phyloP scores from a whole-genome alignment of 2,888 invertebrate species.

The Eubasilissa splendida region DNA sequence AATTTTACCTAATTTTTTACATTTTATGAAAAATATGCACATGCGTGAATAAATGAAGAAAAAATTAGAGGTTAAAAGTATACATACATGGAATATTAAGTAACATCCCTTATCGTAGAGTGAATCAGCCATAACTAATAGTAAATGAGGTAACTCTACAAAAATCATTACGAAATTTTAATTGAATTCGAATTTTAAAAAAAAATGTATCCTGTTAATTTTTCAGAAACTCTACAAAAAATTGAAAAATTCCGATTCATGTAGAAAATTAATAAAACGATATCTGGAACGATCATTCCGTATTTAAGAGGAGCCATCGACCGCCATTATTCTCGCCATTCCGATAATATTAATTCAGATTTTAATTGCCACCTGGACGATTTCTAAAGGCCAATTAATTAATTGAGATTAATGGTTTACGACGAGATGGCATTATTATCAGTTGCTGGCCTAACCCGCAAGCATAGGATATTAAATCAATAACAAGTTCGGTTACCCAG shows the following conservation, averaged over 20 bases:
- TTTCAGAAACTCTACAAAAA: no score
- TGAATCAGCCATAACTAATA: no score
- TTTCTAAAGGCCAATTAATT: slow-evolving; percentile 22
- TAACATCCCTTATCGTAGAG: no score
- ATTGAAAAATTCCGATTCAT: neutral
- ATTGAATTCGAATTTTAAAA: no score
- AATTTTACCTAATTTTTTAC: no score
- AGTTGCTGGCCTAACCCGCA: neutral
- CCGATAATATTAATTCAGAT: slow-evolving; percentile 2
- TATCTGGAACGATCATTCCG: neutral
- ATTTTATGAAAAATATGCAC: no score
- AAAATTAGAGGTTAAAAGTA: no score
- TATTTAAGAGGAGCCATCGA: neutral
- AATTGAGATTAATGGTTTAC: neutral
- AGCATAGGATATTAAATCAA: slow-evolving; percentile 49
- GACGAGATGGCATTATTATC: slow-evolving; percentile 13
- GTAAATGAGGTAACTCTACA: no score
- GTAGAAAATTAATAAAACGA: slow-evolving; percentile 10
- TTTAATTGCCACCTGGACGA: slow-evolving; percentile 25
- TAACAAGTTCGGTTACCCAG: slow-evolving; percentile 52
- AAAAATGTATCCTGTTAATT: no score
- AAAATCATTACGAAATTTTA: no score
- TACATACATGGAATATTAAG: no score
- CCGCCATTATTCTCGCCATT: slow-evolving; percentile 21
- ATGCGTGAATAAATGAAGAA: no score